Evolutionary conservation across 2,113 vertebrate species (phyloP).

Genomic region (Micromys minutus): DNA sequence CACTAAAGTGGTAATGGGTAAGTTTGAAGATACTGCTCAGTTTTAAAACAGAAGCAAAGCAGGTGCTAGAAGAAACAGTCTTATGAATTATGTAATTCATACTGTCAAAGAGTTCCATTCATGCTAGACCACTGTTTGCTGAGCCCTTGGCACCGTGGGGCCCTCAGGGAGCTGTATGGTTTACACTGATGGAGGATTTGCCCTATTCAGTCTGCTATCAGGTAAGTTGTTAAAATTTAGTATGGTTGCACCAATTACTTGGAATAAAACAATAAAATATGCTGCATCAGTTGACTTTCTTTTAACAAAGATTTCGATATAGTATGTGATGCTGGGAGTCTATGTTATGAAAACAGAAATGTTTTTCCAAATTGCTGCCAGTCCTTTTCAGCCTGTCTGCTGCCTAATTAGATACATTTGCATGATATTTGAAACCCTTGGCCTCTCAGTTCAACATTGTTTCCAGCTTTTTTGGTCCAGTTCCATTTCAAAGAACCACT

Average conservation of each 20-base stretch:
- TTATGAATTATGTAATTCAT: not conserved
- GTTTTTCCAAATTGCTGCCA: not conserved
- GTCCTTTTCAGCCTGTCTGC: not conserved
- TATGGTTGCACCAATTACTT: not conserved
- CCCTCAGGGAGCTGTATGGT: not conserved
- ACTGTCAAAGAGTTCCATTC: not conserved
- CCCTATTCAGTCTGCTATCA: not conserved
- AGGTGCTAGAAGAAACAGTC: not conserved
- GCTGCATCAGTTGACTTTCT: not conserved
- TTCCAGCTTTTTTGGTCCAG: not conserved
- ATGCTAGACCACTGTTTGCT: not conserved
- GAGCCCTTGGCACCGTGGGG: not conserved
- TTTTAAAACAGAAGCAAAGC: not conserved
- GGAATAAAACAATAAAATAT: not conserved
- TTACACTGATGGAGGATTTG: not conserved
- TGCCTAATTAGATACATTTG: not conserved
- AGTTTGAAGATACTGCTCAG: not conserved
- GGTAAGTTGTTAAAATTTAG: not conserved
- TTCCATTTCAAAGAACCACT: not conserved
- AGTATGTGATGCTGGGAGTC: not conserved
- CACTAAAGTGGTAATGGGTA: fast-evolving
- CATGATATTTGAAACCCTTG: not conserved
- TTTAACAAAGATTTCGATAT: not conserved
- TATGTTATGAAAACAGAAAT: not conserved
- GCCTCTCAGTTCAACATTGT: not conserved